Evolutionary conservation across 2,113 vertebrate genomes (phyloP), one percentile per base, ranked within the genome.

Genomic region (Poeciliopsis prolifica): DNA sequence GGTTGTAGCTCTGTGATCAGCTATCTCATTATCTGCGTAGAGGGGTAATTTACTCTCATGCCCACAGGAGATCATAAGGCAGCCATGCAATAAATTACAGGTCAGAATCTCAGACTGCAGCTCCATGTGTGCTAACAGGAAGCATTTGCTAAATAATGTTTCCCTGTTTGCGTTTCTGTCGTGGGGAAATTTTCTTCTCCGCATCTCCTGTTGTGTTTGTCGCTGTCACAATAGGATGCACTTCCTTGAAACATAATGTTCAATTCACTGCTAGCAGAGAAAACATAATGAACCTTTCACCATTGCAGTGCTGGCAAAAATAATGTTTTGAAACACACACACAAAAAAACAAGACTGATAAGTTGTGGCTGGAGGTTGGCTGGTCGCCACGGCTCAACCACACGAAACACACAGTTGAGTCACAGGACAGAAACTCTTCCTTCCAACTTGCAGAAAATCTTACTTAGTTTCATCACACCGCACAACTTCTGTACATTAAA

Each of bases 31-130:
- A 78, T 82, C 86, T 80, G 81, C 67, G 69, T 68, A 69, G 69
- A 68, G 66, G 70, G 28, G 37, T 78, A 80, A 78, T 87, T 89
- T 84, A 83, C 75, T 72, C n/a, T 37, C 44, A 24, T 86, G 86
- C 85, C 87, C 86, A 89, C 84, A 88, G 89, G 79, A 89, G 79
- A 75, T 84, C 79, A 75, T 42, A 70, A 71, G 31, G 65, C 75
- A 42, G 51, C 74, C 37, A 44, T 60, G 74, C 29, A 14, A 74
- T 79, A 82, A 87, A 86, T 86, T 79, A 78, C 74, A 84, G 54
- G 61, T 9, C 42, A 76, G 48, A 88, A 82, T 87, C 74, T 73
- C 74, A 71, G 72, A 37, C 65, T 58, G 60, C 12, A 60, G 75
- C 64, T 78, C 40, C 71, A 24, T 71, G 65, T 81, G 65, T 86